Base-by-base conservation (phyloP, 2,888 invertebrate genomes). In the Noctua comes region DNA sequence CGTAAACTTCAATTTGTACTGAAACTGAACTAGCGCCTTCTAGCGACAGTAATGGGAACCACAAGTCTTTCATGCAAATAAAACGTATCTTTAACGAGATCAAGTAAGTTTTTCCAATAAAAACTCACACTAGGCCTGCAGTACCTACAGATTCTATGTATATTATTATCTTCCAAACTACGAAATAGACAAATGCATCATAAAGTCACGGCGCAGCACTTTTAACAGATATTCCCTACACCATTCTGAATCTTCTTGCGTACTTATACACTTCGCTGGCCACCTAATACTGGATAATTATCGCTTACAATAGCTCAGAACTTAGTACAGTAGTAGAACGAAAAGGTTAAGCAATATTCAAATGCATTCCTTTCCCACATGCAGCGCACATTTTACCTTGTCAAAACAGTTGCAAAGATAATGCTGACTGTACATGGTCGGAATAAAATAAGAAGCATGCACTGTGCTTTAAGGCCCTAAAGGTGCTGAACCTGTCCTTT, bases 161-260 rank as follows among this genome's bases (percentile, higher is more conserved):
- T 62, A 73, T 48, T 77, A 82, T 84, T 68, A 73, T 68, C 31
- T 51, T 72, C 54, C 57, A 68, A 77, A 73, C 80, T 87, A 85
- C 74, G 27, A 75, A 84, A 77, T 77, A 85, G 21, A 65, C 62
- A 74, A 85, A 87, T 87, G 76, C 84, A 68, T 74, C 43, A 76
- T 54, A 68, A 46, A 70, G 70, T 54, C 57, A 57, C 65, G 46
- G 51, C 43, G n/a, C n/a, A 68, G 40, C 40, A 76, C 24, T 69
- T 57, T 31, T 21, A 21, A 62, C 21, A 4, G 27, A 31, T 16
- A 21, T 27, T 68, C 21, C 54, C 31, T 36, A 68, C 8, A 70
- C 65, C 43, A 36, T 51, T 57, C 64, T 64, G 46, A 64, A 51
- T 64, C 57, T 62, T 43, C 65, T 62, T 71, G 46, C 59, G 31